These are phyloP conservation scores for Micromesistius poutassou DNA, from an alignment of 2,797 vertebrate species.

Conservation along the genomic window DNA sequence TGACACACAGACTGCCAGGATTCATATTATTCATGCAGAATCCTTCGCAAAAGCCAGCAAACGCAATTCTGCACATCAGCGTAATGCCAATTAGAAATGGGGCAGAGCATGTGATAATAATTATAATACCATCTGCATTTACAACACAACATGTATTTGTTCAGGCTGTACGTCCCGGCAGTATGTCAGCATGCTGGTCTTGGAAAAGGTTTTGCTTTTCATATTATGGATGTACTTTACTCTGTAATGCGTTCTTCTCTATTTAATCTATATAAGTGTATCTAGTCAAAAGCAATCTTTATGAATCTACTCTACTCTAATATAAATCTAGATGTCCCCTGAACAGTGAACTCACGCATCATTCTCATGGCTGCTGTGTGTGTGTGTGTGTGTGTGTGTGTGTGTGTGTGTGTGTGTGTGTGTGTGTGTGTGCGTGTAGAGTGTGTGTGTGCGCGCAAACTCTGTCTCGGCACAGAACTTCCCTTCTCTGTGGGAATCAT, in stretches of 20 bases:
- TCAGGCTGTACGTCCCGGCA: background rate
- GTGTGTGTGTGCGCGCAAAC: background rate
- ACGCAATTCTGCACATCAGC: background rate
- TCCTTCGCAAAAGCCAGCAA: background rate
- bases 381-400: background rate
- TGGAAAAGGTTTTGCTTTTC: background rate
- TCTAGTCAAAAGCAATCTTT: too few species aligned
- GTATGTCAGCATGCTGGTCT: background rate
- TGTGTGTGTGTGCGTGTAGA: background rate
- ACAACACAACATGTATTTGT: background rate
- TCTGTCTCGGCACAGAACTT: constrained; percentile 17
- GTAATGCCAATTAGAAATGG: background rate
- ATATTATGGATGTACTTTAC: background rate
- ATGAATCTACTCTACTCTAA: too few species aligned
- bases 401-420: background rate
- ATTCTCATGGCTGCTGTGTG: background rate
- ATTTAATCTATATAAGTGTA: too few species aligned
- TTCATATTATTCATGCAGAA: background rate
- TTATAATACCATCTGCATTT: background rate
- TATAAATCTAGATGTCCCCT: too few species aligned
- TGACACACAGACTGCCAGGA: too few species aligned
- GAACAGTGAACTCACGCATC: background rate
- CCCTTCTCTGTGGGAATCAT: constrained; percentile 26
- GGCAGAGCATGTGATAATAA: background rate
- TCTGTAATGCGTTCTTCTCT: too few species aligned